phyloP scores from a whole-genome alignment of 2,113 vertebrate species.

The Rhinolophus sinicus region DNA sequence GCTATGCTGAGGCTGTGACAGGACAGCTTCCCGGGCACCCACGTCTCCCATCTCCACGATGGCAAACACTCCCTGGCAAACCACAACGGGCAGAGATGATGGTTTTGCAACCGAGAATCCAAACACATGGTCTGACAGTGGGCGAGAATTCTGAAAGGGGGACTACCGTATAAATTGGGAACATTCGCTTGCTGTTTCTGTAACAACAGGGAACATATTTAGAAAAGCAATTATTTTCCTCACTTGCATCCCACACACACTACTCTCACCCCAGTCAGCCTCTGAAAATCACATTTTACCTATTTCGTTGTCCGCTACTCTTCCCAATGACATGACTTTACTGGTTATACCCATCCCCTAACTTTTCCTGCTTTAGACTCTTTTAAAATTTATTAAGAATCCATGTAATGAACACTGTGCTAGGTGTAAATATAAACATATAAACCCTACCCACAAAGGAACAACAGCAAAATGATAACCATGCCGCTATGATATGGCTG shows the following conservation, averaged over 20 bases:
- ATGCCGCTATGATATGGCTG: background rate
- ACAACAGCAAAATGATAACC: background rate
- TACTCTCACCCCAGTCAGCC: background rate
- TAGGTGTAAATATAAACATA: background rate
- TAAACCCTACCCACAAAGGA: background rate
- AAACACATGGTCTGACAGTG: background rate
- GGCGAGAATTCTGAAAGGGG: background rate
- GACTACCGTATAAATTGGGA: background rate
- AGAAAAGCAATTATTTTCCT: background rate
- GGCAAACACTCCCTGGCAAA: constrained; percentile 91
- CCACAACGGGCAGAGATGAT: background rate
- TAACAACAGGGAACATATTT: background rate
- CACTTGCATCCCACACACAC: background rate
- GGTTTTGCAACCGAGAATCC: background rate
- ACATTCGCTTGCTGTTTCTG: background rate
- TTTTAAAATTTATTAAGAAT: background rate
- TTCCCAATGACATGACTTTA: background rate
- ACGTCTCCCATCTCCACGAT: constrained; percentile 90
- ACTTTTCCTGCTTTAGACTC: background rate
- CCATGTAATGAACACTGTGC: background rate
- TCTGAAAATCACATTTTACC: background rate
- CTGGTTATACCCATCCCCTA: background rate
- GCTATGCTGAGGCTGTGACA: constrained; percentile 86
- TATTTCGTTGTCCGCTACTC: background rate
- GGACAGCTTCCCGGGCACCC: constrained; percentile 74